Evolutionary conservation across 2,797 vertebrate genomes (phyloP).

Genomic region (Macropus fuliginosus): DNA sequence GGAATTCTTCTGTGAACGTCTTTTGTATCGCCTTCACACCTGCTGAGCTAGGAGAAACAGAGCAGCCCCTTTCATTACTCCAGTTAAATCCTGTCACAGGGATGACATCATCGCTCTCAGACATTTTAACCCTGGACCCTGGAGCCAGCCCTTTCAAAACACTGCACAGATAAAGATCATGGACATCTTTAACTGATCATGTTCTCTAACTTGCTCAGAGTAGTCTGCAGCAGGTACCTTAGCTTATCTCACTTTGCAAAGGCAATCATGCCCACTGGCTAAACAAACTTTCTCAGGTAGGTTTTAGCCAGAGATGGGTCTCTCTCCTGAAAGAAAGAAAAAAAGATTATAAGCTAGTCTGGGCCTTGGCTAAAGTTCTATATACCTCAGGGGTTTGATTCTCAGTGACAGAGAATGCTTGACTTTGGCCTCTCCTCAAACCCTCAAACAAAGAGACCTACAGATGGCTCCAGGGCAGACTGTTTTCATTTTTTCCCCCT

Average conservation of each 20-base stretch:
- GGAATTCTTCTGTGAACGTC: slow-evolving; percentile 69
- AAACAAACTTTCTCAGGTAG: slow-evolving; percentile 5
- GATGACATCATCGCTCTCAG: slow-evolving; percentile 66
- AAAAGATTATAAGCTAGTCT: slow-evolving; percentile 18
- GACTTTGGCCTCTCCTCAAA: slow-evolving; percentile 65
- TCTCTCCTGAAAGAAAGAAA: background rate
- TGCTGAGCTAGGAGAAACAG: slow-evolving; percentile 68
- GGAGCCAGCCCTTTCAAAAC: slow-evolving; percentile 51
- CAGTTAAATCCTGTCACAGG: slow-evolving; percentile 67
- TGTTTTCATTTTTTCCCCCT: slow-evolving; percentile 11
- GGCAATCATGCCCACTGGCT: background rate
- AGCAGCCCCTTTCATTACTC: slow-evolving; percentile 73
- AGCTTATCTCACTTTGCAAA: slow-evolving; percentile 31
- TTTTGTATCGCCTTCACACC: slow-evolving; percentile 72
- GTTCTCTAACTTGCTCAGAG: slow-evolving; percentile 20
- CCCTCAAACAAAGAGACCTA: slow-evolving; percentile 55
- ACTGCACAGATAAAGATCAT: slow-evolving; percentile 54
- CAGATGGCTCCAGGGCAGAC: slow-evolving; percentile 45
- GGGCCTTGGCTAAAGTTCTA: slow-evolving; percentile 51
- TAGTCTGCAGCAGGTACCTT: slow-evolving; percentile 17
- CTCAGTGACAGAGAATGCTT: slow-evolving; percentile 41
- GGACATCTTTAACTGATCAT: slow-evolving; percentile 46
- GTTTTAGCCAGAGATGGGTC: slow-evolving; percentile 7
- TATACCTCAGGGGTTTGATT: slow-evolving; percentile 39
- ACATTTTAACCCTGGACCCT: slow-evolving; percentile 38